phyloP scores from a whole-genome alignment of 2,888 invertebrate genomes.

The Noctua janthe region DNA sequence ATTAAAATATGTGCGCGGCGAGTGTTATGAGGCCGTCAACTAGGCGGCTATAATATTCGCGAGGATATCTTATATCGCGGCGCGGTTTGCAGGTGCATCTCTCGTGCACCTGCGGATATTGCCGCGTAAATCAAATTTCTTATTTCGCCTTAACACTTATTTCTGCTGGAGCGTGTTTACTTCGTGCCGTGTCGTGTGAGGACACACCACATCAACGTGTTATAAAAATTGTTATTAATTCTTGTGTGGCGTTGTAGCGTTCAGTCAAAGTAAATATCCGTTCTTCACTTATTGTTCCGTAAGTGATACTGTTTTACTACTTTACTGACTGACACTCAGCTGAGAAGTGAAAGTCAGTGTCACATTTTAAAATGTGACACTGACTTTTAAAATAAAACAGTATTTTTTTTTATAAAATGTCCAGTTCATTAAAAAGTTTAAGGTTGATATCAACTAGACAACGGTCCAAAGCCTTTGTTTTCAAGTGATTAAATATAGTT shows the following conservation, averaged over 20 bases:
- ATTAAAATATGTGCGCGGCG: conserved; percentile 75
- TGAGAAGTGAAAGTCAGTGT: background rate
- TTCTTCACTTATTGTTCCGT: background rate
- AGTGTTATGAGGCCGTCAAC: conserved; percentile 75
- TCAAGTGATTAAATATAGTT: background rate
- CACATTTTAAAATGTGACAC: background rate
- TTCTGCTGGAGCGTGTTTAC: conserved; percentile 68
- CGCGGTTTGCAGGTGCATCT: conserved; percentile 73
- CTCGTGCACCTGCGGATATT: conserved; percentile 87
- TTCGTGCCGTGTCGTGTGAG: conserved; percentile 32
- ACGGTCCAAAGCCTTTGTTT: background rate
- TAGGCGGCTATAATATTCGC: conserved; percentile 73
- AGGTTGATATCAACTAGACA: background rate
- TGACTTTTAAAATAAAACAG: background rate
- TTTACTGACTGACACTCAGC: background rate
- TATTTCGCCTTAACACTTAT: conserved; percentile 83
- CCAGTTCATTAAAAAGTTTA: background rate
- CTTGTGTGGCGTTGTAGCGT: conserved; percentile 2
- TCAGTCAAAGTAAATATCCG: background rate
- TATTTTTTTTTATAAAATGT: background rate
- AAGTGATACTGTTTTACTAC: background rate
- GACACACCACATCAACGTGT: conserved; percentile 19
- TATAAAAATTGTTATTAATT: conserved; percentile 37
- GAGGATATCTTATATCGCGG: conserved; percentile 69
- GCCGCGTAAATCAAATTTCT: conserved; percentile 87